Conservation (phyloP, 1,140 invertebrate genomes). For the Littorina saxatilis region DNA sequence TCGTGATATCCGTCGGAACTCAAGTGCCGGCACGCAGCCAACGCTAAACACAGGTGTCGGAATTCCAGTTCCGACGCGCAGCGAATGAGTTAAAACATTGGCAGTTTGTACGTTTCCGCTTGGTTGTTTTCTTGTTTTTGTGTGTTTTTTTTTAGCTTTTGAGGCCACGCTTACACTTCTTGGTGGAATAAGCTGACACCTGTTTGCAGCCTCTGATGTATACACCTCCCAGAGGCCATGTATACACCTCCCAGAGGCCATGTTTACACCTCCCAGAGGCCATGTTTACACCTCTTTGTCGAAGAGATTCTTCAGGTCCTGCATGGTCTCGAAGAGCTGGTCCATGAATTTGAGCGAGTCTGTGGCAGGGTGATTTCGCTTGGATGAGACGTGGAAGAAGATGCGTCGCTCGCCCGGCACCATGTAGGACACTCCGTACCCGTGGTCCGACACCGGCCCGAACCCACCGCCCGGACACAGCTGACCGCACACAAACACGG, state of each 20-base stretch:
- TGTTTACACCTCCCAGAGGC: neutral
- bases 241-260: neutral
- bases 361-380: slow-evolving; percentile 74
- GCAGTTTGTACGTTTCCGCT: too few relatives aligned
- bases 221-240: neutral
- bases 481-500: slow-evolving; percentile 39
- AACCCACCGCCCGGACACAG: slow-evolving; percentile 77
- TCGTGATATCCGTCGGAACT: too few relatives aligned
- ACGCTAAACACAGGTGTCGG: too few relatives aligned
- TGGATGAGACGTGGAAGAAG: slow-evolving; percentile 78
- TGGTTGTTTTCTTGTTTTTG: neutral
- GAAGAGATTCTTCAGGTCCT: slow-evolving; percentile 75
- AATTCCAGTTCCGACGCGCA: too few relatives aligned
- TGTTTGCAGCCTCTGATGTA: neutral
- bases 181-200: neutral
- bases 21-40: too few relatives aligned
- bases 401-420: slow-evolving; percentile 77
- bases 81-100: too few relatives aligned
- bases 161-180: too few relatives aligned
- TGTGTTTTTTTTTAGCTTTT: too few relatives aligned
- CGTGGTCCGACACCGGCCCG: slow-evolving; percentile 78
- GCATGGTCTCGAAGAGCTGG: slow-evolving; percentile 74
- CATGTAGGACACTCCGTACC: slow-evolving; percentile 79
- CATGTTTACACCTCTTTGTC: slow-evolving; percentile 67
- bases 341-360: slow-evolving; percentile 74